A percentile compares a stretch with the other conserved stretches of the same genome.
Evolutionary conservation across 2,113 vertebrate species (phyloP).

Genomic region (Dicerorhinus sumatrensis): DNA sequence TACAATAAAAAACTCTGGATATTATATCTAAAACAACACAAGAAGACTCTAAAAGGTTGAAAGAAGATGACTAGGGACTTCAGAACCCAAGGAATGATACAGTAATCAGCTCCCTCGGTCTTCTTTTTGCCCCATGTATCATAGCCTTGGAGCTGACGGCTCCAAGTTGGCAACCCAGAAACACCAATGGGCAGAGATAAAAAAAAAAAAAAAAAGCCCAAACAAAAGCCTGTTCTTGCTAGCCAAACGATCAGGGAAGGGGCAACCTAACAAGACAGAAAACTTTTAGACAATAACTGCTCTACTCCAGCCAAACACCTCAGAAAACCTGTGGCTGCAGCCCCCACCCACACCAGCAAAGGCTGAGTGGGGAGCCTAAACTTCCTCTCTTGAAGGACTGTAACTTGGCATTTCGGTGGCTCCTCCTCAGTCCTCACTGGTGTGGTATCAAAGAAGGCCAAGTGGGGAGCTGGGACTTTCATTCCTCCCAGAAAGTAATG

Average conservation of each 20-base stretch:
- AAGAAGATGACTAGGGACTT: background rate
- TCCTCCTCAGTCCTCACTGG: too few relatives aligned
- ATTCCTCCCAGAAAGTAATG: background rate
- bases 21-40: background rate
- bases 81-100: background rate
- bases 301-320: background rate
- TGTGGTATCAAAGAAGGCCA: background rate
- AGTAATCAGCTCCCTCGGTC: background rate
- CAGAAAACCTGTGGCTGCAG: background rate
- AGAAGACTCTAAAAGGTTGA: background rate
- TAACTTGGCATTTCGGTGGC: background rate
- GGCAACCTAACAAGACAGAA: background rate
- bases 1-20: background rate
- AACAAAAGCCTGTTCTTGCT: constrained; percentile 2
- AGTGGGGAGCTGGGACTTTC: background rate
- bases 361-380: background rate
- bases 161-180: constrained; percentile 23
- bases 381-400: background rate
- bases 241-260: constrained; percentile 29
- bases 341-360: background rate
- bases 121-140: background rate
- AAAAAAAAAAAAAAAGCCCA: background rate
- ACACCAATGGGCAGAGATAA: background rate
- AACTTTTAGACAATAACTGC: background rate
- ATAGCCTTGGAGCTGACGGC: background rate